phyloP scores from a whole-genome alignment of 2,113 vertebrate genomes.

The Chrysochloris asiatica region DNA sequence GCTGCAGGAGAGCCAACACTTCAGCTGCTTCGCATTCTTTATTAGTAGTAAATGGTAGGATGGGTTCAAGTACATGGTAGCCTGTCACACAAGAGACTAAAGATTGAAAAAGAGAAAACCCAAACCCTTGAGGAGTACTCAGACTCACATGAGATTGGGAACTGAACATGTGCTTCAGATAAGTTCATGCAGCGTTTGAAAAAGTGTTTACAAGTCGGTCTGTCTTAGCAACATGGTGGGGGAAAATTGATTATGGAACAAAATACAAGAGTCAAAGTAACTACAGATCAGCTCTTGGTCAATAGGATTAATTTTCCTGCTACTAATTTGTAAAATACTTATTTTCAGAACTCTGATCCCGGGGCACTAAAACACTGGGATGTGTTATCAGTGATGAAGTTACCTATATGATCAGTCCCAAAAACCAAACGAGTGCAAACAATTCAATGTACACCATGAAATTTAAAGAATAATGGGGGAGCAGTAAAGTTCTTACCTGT shows the following conservation, averaged over 20 bases:
- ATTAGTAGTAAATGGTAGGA: constrained; percentile 80
- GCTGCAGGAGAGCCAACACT: constrained; percentile 82
- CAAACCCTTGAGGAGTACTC: background rate
- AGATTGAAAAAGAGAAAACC: constrained; percentile 62
- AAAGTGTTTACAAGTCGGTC: background rate
- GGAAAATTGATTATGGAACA: background rate
- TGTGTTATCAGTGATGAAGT: constrained; percentile 13
- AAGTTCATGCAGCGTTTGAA: background rate
- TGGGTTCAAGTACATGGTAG: constrained; percentile 85
- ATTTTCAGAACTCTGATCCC: constrained; percentile 39
- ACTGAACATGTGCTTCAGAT: constrained; percentile 57
- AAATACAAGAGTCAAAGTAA: constrained; percentile 18
- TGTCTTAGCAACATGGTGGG: background rate
- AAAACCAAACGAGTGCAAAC: background rate
- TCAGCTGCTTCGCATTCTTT: constrained; percentile 88
- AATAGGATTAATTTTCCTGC: background rate
- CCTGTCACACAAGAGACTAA: constrained; percentile 56
- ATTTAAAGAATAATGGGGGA: constrained; percentile 1
- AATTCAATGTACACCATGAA: constrained; percentile 26
- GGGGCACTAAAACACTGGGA: constrained; percentile 36
- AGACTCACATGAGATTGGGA: constrained; percentile 42
- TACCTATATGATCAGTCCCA: background rate
- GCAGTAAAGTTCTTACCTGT: constrained; percentile 49
- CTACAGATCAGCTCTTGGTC: background rate
- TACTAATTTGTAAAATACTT: constrained; percentile 45